Percentiles rank a stretch among this genome's conserved stretches.
phyloP scores from a whole-genome alignment of 2,797 vertebrate genomes.

The Petrocephalus sullivani region DNA sequence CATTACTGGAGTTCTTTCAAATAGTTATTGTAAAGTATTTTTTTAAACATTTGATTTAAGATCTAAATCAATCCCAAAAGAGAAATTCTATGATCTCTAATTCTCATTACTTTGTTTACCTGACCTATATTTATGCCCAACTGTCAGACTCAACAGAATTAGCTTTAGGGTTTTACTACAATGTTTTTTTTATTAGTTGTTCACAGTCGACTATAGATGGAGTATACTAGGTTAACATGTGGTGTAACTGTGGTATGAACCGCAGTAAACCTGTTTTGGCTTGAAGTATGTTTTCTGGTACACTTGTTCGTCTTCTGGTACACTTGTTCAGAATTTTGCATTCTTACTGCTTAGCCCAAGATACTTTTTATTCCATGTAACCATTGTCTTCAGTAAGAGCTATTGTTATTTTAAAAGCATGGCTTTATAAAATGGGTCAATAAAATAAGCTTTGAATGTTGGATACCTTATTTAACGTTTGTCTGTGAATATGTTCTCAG shows the following conservation, averaged over 20 bases:
- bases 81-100: background rate
- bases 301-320: background rate
- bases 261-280: too few species aligned
- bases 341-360: background rate
- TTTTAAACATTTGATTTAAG: background rate
- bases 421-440: constrained; percentile 6
- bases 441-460: constrained; percentile 5
- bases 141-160: background rate
- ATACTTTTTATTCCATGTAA: background rate
- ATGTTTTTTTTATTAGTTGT: background rate
- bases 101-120: background rate
- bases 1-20: background rate
- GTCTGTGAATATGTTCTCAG: background rate
- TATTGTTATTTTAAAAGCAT: background rate
- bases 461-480: background rate
- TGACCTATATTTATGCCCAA: background rate
- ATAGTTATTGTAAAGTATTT: background rate
- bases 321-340: background rate
- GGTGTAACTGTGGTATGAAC: background rate
- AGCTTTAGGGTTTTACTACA: background rate
- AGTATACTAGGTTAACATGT: background rate
- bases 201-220: background rate
- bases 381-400: background rate
- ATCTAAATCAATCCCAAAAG: background rate
- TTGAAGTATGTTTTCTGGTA: background rate